Conservation (phyloP, 1,140 invertebrate genomes). For the Halictus rubicundus region DNA sequence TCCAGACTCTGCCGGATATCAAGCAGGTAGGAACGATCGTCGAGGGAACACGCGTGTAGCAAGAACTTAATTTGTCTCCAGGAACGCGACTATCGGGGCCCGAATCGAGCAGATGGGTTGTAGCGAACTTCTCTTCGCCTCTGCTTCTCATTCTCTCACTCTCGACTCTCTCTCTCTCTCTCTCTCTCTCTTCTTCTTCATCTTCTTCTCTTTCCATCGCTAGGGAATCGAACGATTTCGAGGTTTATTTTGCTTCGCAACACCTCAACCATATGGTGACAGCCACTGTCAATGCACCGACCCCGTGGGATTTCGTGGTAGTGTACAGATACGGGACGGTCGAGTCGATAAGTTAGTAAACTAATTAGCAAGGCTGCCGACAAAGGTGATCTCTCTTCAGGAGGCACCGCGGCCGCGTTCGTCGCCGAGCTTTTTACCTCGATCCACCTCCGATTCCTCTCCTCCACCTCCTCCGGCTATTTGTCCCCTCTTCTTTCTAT, state of each 20-base stretch:
- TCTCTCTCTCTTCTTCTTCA: neutral
- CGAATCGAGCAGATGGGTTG: conserved; percentile 68
- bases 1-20: neutral
- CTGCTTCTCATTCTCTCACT: neutral
- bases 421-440: conserved; percentile 74
- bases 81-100: conserved; percentile 72
- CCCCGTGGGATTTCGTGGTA: conserved; percentile 29
- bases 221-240: conserved; percentile 47
- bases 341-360: conserved; percentile 80
- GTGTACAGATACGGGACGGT: conserved; percentile 68
- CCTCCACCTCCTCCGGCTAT: conserved; percentile 43
- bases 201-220: neutral
- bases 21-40: conserved; percentile 5
- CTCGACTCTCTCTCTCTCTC: too few species aligned
- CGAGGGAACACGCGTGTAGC: conserved; percentile 52
- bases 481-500: conserved; percentile 66
- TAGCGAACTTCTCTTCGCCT: neutral
- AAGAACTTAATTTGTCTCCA: conserved; percentile 78
- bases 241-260: conserved; percentile 63
- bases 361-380: conserved; percentile 80
- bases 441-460: conserved; percentile 58
- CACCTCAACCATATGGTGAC: conserved; percentile 70
- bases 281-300: conserved; percentile 61
- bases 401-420: conserved; percentile 63
- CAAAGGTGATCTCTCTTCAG: conserved; percentile 75